These are phyloP conservation scores for Ricordea florida DNA, from an alignment of 92 coral and sea anemone genomes.

Conservation along the genomic window DNA sequence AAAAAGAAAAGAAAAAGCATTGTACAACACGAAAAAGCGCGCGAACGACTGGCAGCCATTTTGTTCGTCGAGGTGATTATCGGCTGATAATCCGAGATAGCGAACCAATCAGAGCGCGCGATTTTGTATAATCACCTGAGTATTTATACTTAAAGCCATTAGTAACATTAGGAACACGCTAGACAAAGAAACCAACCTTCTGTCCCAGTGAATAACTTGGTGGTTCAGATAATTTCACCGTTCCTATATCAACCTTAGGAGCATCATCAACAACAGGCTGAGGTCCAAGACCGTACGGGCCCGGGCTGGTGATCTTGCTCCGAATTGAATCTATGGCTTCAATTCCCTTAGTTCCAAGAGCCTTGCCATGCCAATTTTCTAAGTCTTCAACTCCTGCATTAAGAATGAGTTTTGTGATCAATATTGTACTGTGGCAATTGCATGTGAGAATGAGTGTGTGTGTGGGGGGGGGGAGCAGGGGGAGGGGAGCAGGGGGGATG, in stretches of 20 bases:
- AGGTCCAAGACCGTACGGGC: conserved; percentile 67
- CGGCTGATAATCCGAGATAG: no score
- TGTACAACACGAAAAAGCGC: no score
- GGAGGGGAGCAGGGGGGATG: not conserved
- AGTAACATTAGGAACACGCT: no score
- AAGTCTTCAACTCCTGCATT: conserved; percentile 81
- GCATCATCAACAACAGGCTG: conserved; percentile 81
- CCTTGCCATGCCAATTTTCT: conserved; percentile 91
- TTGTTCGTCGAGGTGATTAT: not conserved
- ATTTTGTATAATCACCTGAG: no score
- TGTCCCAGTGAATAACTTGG: conserved; percentile 90
- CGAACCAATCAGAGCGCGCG: no score
- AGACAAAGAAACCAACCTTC: conserved; percentile 60
- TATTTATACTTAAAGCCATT: no score
- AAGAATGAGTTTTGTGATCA: no score
- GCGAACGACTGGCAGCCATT: not conserved
- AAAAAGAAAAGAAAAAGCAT: no score
- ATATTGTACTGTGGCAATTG: no score
- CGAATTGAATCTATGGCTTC: conserved; percentile 61
- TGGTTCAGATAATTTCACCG: conserved; percentile 77
- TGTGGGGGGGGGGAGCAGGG: not conserved
- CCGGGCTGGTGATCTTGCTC: conserved; percentile 32
- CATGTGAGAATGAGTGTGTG: not conserved
- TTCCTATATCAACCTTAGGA: conserved; percentile 30
- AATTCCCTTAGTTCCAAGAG: conserved; percentile 72